phyloP scores from a whole-genome alignment of 1,140 invertebrate genomes.

The Leptonema lineaticorne region DNA sequence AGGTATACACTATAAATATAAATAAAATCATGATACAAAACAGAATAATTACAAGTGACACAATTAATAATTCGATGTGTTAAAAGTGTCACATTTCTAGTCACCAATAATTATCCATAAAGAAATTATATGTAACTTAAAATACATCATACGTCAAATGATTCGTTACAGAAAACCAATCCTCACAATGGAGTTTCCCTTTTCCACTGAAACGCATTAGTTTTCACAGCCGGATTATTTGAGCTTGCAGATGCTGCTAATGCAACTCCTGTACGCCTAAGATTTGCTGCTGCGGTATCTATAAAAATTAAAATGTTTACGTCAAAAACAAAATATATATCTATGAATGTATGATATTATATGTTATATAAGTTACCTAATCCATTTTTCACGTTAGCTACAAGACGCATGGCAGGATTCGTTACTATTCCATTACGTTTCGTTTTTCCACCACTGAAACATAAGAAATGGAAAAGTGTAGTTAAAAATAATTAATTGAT shows the following conservation, averaged over 20 bases:
- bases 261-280: constrained; percentile 53
- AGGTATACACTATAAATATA: no score
- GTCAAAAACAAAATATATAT: not conserved
- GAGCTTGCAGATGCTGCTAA: constrained; percentile 54
- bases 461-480: constrained; percentile 8
- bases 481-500: not conserved
- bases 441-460: constrained; percentile 60
- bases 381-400: constrained; percentile 57
- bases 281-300: constrained; percentile 54
- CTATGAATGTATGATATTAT: not conserved
- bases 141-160: constrained; percentile 3
- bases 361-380: constrained; percentile 48
- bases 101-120: no score
- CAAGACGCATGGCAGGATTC: constrained; percentile 83
- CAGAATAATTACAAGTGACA: no score
- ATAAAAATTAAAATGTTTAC: constrained; percentile 13
- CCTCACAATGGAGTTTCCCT: constrained; percentile 52
- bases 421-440: constrained; percentile 88
- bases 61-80: no score
- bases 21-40: no score
- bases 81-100: no score
- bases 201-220: constrained; percentile 55
- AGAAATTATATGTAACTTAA: no score
- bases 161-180: constrained; percentile 1
- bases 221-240: constrained; percentile 54